phyloP scores from a whole-genome alignment of 2,113 vertebrate species.

The Takifugu bimaculatus region DNA sequence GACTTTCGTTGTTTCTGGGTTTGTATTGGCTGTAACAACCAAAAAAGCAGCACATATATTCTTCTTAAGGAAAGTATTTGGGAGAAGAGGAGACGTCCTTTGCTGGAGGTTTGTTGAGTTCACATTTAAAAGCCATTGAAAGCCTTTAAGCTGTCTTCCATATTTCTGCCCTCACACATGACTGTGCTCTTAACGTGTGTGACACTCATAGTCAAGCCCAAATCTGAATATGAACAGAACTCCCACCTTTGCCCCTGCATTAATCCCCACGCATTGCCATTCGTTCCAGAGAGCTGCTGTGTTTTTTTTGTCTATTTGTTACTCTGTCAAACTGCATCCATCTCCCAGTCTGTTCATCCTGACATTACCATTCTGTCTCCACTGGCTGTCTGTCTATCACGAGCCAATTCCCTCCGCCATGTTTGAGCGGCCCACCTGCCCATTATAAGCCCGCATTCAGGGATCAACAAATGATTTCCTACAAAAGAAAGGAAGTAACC shows the following conservation, averaged over 20 bases:
- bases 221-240: constrained; percentile 34
- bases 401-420: constrained; percentile 59
- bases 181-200: constrained; percentile 16
- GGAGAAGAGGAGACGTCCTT: background rate
- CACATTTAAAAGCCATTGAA: constrained; percentile 29
- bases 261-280: constrained; percentile 51
- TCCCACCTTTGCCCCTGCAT: constrained; percentile 29
- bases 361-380: constrained; percentile 66
- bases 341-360: constrained; percentile 65
- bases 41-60: background rate
- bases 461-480: constrained; percentile 30
- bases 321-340: constrained; percentile 55
- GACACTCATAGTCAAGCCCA: constrained; percentile 49
- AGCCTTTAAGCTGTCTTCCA: constrained; percentile 14
- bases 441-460: constrained; percentile 34
- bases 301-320: constrained; percentile 27
- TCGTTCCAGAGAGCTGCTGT: constrained; percentile 52
- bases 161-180: constrained; percentile 20
- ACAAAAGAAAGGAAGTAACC: constrained; percentile 20
- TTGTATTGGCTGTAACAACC: constrained; percentile 8
- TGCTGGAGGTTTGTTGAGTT: constrained; percentile 11
- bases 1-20: constrained; percentile 48
- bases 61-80: no score
- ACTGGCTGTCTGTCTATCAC: constrained; percentile 64
- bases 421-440: constrained; percentile 46